These are phyloP conservation scores for Lathamus discolor DNA, from an alignment of 2,113 vertebrate genomes.

Conservation along the genomic window DNA sequence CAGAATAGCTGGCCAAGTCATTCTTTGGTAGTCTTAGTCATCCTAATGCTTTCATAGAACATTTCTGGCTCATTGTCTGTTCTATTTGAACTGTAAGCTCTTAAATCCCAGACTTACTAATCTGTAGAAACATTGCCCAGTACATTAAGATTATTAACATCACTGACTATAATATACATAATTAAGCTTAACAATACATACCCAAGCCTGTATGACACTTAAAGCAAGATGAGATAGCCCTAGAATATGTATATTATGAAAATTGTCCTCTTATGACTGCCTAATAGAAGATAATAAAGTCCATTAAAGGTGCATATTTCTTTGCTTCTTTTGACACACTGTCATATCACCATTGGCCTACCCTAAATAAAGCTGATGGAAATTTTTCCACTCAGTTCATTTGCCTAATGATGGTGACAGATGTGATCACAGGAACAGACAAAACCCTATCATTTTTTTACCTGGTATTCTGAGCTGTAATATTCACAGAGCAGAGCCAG, in stretches of 20 bases:
- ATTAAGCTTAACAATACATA: neutral
- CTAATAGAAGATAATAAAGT: neutral
- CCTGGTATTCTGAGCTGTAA: neutral
- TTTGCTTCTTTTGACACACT: neutral
- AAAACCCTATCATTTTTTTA: neutral
- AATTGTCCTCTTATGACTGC: neutral
- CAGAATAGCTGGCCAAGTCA: neutral
- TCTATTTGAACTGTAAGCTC: neutral
- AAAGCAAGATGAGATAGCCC: neutral
- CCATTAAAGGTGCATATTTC: neutral
- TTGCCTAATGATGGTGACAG: neutral
- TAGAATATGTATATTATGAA: neutral
- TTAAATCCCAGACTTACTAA: neutral
- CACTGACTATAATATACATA: neutral
- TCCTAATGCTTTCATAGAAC: neutral
- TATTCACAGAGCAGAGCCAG: neutral
- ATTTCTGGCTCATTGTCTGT: neutral
- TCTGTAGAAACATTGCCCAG: neutral
- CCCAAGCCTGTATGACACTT: neutral
- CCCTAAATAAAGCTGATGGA: neutral
- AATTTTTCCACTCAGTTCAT: neutral
- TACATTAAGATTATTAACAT: conserved; percentile 2
- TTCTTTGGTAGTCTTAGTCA: neutral
- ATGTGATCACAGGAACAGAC: neutral
- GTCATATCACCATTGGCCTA: neutral